Evolutionary conservation across 2,113 vertebrate species (phyloP).

Genomic region (Caranx ignobilis): DNA sequence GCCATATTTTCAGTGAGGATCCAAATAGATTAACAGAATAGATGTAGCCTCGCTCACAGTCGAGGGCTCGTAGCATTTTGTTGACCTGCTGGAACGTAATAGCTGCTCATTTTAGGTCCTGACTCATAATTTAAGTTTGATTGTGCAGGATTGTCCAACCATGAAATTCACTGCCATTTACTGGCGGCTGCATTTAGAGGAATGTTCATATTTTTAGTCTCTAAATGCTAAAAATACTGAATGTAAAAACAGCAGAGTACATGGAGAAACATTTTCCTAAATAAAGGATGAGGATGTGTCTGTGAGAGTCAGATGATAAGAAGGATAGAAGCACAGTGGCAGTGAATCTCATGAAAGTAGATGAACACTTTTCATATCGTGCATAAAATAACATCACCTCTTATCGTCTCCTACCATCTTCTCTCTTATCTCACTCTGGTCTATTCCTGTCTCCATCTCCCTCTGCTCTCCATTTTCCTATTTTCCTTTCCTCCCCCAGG

Average conservation of each 20-base stretch:
- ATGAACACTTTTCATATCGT: background rate
- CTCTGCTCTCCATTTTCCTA: constrained; percentile 14
- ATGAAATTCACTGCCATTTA: constrained; percentile 52
- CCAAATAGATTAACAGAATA: constrained; percentile 8
- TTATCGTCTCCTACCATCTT: constrained; percentile 19
- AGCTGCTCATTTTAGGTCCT: constrained; percentile 3
- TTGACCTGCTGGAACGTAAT: constrained; percentile 6
- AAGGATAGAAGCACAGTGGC: constrained; percentile 5
- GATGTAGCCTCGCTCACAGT: constrained; percentile 15
- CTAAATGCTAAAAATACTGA: background rate
- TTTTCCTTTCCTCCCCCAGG: constrained; percentile 76
- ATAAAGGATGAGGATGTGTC: background rate
- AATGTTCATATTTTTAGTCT: background rate
- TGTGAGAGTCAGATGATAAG: constrained; percentile 23
- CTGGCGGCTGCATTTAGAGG: background rate
- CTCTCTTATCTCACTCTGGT: constrained; percentile 42
- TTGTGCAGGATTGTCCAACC: background rate
- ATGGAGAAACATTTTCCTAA: background rate
- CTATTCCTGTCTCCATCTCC: constrained; percentile 10
- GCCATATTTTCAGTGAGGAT: background rate
- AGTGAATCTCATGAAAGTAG: constrained; percentile 49
- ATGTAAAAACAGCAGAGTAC: background rate
- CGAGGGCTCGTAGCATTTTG: background rate
- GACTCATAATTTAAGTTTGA: background rate
- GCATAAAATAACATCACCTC: constrained; percentile 2